phyloP scores from a whole-genome alignment of 2,797 vertebrate species.

The Eospalax fontanierii region DNA sequence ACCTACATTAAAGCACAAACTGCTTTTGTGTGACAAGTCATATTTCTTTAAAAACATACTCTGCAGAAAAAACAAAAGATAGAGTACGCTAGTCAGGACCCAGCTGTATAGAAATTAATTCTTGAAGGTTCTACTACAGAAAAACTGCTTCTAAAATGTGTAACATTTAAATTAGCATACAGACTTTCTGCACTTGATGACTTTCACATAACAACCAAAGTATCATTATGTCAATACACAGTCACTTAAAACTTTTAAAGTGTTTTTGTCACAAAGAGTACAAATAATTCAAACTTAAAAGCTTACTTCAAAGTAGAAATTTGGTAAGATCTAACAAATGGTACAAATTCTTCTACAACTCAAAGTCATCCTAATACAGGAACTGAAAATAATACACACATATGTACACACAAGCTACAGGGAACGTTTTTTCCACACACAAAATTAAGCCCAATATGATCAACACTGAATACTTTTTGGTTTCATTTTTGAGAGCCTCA shows the following conservation, averaged over 20 bases:
- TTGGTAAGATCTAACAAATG: background rate
- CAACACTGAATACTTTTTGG: background rate
- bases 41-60: constrained; percentile 70
- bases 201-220: constrained; percentile 33
- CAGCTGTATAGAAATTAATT: background rate
- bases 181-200: constrained; percentile 8
- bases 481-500: background rate
- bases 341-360: background rate
- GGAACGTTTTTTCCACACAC: background rate
- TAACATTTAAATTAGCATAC: background rate
- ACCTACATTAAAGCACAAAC: constrained; percentile 20
- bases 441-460: constrained; percentile 29
- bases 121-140: background rate
- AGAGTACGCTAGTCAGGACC: background rate
- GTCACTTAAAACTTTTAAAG: constrained; percentile 35
- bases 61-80: constrained; percentile 13
- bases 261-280: background rate
- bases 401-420: background rate
- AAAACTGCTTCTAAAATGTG: constrained; percentile 46
- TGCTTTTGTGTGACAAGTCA: constrained; percentile 33
- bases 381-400: background rate
- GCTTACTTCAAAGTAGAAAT: constrained; percentile 54
- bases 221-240: constrained; percentile 13
- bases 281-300: constrained; percentile 64
- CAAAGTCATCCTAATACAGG: constrained; percentile 6